Percentiles rank a stretch among this genome's conserved stretches.
Evolutionary conservation across 2,113 vertebrate genomes (phyloP).

Genomic region (Poeciliopsis prolifica): DNA sequence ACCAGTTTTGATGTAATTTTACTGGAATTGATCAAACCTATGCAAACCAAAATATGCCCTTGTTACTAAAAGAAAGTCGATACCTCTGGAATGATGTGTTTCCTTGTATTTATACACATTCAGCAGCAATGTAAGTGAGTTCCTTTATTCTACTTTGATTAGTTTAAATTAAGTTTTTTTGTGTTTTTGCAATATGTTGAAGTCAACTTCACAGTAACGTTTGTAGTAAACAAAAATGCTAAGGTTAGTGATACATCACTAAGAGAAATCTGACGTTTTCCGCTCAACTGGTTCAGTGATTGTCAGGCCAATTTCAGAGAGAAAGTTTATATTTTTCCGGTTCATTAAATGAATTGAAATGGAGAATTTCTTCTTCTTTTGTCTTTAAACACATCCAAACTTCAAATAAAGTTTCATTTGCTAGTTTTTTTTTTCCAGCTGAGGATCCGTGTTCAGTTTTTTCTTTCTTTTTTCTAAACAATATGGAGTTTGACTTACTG

Average conservation of each 20-base stretch:
- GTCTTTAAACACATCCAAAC: too few relatives aligned
- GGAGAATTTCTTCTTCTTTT: too few relatives aligned
- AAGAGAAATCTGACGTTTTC: too few relatives aligned
- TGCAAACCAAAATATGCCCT: conserved; percentile 1
- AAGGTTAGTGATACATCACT: too few relatives aligned
- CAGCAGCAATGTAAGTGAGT: not conserved
- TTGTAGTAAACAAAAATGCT: not conserved
- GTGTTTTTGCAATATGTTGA: not conserved
- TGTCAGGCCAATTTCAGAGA: not conserved
- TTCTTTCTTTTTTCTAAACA: too few relatives aligned
- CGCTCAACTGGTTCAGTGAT: too few relatives aligned
- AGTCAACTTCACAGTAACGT: not conserved
- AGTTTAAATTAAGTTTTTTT: not conserved
- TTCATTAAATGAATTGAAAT: not conserved
- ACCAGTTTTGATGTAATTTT: conserved; percentile 21
- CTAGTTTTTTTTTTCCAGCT: not conserved
- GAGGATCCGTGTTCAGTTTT: not conserved
- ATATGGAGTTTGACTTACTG: not conserved
- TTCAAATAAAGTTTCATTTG: not conserved
- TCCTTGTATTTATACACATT: not conserved
- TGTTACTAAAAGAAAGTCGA: not conserved
- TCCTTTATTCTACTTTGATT: not conserved
- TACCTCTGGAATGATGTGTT: not conserved
- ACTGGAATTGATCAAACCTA: conserved; percentile 17
- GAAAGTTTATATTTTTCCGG: not conserved